Base-by-base conservation (phyloP, 2,888 invertebrate genomes). In the Plusia festucae region DNA sequence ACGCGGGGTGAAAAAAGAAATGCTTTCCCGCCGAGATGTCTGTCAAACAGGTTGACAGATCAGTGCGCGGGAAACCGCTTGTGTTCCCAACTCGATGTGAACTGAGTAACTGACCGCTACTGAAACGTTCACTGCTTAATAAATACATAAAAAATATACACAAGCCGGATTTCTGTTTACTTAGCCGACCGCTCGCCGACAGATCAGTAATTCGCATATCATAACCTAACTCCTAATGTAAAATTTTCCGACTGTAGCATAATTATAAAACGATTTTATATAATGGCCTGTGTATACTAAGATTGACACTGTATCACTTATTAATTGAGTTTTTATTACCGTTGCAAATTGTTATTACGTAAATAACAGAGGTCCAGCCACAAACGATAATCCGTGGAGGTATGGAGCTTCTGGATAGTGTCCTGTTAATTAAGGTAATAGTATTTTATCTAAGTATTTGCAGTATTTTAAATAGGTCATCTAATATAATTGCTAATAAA, bases 41-140 rank as follows among this genome's bases (percentile, higher is more conserved):
- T 82, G 82, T 82, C 82, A 85, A 75, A 67, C 67, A 51, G 62
- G 61, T 81, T 80, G 76, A 75, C 74, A 77, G 78, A 79, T 82
- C 84, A 87, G 85, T 84, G 86, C 84, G 87, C 84, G 84, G 87
- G 83, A 70, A 67, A 70, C 86, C 85, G 82, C 82, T 80, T 85
- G 75, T 81, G 77, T 65, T 74, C 83, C 83, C 73, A 80, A 69
- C 77, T 79, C 79, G 83, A 73, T 60, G 81, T 79, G 88, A 76
- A 80, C 82, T 80, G 81, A 70, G 86, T 78, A 76, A 80, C 82
- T 80, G 81, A 70, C 87, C 78, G 76, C 73, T 75, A 77, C 82
- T 83, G 81, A 83, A 86, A 79, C 73, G 79, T 75, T 85, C 82
- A 85, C 82, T 79, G 77, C 85, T 78, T 82, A 88, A 88, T 91